phyloP scores from a whole-genome alignment of 2,113 vertebrate genomes.

The Apistogramma diplotaenia region DNA sequence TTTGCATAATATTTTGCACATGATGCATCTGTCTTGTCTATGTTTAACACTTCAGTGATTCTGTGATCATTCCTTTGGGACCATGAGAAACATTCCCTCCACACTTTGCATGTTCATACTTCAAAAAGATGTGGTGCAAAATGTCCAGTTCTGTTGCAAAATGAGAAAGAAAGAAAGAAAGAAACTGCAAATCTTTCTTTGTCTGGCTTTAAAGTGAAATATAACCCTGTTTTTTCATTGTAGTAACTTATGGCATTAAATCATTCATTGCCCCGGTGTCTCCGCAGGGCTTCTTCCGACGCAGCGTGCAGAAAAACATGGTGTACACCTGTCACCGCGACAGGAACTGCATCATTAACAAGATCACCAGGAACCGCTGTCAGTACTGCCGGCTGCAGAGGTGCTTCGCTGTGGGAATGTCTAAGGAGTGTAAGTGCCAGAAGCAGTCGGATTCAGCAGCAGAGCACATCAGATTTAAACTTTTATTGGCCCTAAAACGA shows the following conservation, averaged over 20 bases:
- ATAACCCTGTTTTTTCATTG: not conserved
- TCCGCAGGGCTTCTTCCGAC: constrained; percentile 91
- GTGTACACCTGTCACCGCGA: constrained; percentile 95
- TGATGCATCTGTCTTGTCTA: no score
- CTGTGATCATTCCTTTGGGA: no score
- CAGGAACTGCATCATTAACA: constrained; percentile 97
- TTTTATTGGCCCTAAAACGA: not conserved
- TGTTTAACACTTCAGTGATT: no score
- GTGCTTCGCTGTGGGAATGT: constrained; percentile 96
- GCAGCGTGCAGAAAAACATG: constrained; percentile 99
- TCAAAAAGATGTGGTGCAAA: no score
- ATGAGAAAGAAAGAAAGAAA: no score
- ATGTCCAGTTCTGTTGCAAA: no score
- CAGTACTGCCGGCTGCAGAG: constrained; percentile 95
- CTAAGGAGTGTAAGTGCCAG: constrained; percentile 88
- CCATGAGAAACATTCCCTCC: no score
- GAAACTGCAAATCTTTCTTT: not conserved
- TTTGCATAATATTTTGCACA: no score
- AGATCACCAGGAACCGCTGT: constrained; percentile 95
- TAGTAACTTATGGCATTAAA: not conserved
- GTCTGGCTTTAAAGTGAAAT: not conserved
- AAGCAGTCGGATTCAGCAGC: not conserved
- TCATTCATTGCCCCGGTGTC: not conserved
- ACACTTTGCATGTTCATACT: accelerated
- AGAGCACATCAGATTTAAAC: not conserved